Conservation (phyloP, 1,140 invertebrate genomes). For the Cotesia typhae region DNA sequence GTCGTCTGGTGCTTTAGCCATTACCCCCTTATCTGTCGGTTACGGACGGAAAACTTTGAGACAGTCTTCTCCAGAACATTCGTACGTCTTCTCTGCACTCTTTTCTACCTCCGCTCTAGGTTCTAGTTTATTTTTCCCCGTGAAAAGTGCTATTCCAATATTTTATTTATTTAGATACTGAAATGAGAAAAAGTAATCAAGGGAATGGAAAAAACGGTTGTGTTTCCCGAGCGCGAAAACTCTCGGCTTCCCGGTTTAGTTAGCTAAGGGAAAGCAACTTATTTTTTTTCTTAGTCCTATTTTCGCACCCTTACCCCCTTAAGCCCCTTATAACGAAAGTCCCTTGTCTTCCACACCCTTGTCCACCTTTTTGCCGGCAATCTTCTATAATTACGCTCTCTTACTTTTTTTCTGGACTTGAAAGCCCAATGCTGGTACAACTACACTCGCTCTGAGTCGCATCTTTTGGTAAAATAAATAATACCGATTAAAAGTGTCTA, state of each 20-base stretch:
- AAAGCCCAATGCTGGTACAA: background rate
- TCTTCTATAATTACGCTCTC: conserved; percentile 60
- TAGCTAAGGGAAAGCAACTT: conserved; percentile 10
- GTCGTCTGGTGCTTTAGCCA: conserved; percentile 56
- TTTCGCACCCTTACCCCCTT: conserved; percentile 37
- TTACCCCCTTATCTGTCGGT: conserved; percentile 60
- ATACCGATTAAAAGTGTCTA: conserved; percentile 62
- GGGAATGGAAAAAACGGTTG: conserved; percentile 58
- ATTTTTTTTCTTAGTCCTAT: conserved; percentile 47
- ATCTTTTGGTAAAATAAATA: conserved; percentile 55
- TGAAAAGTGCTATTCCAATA: conserved; percentile 56
- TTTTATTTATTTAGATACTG: conserved; percentile 67
- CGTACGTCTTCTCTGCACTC: conserved; percentile 33
- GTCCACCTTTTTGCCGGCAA: conserved; percentile 42
- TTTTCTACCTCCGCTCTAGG: background rate
- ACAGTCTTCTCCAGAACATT: conserved; percentile 30
- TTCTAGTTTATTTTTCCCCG: conserved; percentile 26
- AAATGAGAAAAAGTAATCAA: conserved; percentile 67
- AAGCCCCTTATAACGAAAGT: background rate
- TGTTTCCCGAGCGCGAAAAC: conserved; percentile 51
- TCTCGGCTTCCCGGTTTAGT: conserved; percentile 24
- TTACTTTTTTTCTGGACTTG: conserved; percentile 17
- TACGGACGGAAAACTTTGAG: conserved; percentile 47
- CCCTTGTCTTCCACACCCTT: conserved; percentile 45
- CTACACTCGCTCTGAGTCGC: background rate